These are phyloP conservation scores for Hirtodrosophila alboralis DNA, from an alignment of 2,888 invertebrate species.

Conservation along the genomic window DNA sequence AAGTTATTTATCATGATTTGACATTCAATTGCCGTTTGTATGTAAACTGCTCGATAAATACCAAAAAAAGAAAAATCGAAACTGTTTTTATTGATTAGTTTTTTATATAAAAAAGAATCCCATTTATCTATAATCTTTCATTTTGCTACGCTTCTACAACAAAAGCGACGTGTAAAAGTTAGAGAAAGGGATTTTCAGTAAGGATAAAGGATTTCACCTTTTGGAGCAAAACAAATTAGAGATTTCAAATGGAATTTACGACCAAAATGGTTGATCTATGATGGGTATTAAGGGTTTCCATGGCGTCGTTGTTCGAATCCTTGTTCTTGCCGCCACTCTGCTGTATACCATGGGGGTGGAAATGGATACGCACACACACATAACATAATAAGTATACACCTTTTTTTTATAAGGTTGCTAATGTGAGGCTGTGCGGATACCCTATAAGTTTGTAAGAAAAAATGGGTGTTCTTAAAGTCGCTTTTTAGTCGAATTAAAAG, in stretches of 20 bases:
- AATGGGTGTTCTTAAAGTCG: too few species aligned
- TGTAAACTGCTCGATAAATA: background rate
- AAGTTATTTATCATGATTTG: conserved; percentile 27
- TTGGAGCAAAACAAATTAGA: conserved; percentile 81
- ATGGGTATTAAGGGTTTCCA: conserved; percentile 71
- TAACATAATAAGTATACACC: conserved; percentile 37
- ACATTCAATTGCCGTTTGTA: conserved; percentile 21
- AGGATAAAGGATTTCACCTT: conserved; percentile 80
- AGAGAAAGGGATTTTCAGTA: conserved; percentile 61
- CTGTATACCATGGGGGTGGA: conserved; percentile 37
- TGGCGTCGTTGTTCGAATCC: conserved; percentile 45
- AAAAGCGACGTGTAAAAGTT: conserved; percentile 43
- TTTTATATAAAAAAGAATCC: conserved; percentile 29
- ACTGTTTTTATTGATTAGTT: conserved; percentile 7
- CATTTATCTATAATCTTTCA: conserved; percentile 33
- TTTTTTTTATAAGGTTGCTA: conserved; percentile 10
- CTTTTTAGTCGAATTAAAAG: too few species aligned
- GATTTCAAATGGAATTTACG: conserved; percentile 81
- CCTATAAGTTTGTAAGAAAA: conserved; percentile 7
- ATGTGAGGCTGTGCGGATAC: conserved; percentile 19
- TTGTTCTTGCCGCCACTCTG: conserved; percentile 38
- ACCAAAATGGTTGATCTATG: conserved; percentile 81
- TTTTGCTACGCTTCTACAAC: conserved; percentile 32
- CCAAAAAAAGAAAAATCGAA: conserved; percentile 1
- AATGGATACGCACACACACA: conserved; percentile 6